Evolutionary conservation across 2,797 vertebrate species (phyloP), one percentile per base, ranked within the genome.

Genomic region (Falco biarmicus): DNA sequence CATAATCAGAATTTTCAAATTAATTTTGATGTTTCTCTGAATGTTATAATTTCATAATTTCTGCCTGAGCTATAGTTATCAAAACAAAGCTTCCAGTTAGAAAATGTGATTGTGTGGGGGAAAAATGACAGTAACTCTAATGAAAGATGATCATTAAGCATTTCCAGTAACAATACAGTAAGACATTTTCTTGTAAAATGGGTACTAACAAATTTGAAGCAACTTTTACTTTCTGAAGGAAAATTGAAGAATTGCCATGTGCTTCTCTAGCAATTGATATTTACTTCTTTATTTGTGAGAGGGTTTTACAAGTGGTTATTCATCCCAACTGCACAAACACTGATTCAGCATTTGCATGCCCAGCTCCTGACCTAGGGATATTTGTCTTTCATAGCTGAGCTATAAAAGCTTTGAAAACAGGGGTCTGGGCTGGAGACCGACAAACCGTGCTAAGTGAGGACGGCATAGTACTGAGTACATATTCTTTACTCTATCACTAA

Each of bases 401-500:
- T 96, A 11, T 54, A 37, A 32, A 86, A 66, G 31, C 84, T 87
- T 24, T 65, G 87, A 89, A 65, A 95, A 83, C 19, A 53, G 59
- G 39, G 66, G 59, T 53, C 96, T 75, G 31, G 50, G 70, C 93
- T 64, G 89, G 48, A 73, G 96, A 18, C 60, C 29, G 50, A 47
- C 78, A 91, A 87, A 82, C 43, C 63, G 20, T 4, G 84, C 45
- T 11, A 51, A 29, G 78, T 6, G 29, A 54, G 91, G 94, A 89
- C 24, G 39, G 89, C 77, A 45, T 87, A 29, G 81, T 39, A 80
- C 86, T 26, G 69, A 95, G 82, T 5, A 26, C 63, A 10, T 65
- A 19, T 51, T 87, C 89, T 76, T 95, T 57, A 22, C 93, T 97
- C 93, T 98, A 97, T 97, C 97, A 65, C 95, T 97, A 96, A 98